Base-by-base conservation (phyloP, 2,888 invertebrate genomes). In the Lasioglossum villosulum region DNA sequence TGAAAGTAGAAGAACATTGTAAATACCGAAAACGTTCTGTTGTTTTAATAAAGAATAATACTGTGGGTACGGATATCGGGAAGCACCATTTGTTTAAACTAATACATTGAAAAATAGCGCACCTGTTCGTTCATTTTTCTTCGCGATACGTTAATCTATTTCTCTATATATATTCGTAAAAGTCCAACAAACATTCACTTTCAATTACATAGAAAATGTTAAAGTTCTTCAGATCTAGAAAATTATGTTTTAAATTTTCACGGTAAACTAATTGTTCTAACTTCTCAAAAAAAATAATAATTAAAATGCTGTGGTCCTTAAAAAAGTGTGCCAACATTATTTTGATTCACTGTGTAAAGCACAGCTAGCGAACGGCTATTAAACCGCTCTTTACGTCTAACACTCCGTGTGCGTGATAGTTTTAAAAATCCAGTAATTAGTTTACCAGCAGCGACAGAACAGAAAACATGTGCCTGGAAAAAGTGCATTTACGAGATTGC, bases 401-500 rank as follows among this genome's bases (percentile, higher is more conserved):
- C 30, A 10, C 30, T 6, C 59, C 27, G 59, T 14, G 59, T 14
- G 30, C 63, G 16, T 37, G 34, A 34, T 34, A 37, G 66, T 68
- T 34, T 68, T 68, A 34, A 16, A 37, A 37, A 68, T 34, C 4
- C 66, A 10, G 66, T 68, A 34, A 68, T 68, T 68, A 68, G 66
- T 68, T 23, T 68, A 68, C 66, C 66, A 37, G 66, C 34, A 10
- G 34, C 34, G 66, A 37, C 34, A 23, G 34, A 34, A 68, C 66
- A 37, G 34, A 34, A 34, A 68, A 68, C 66, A 23, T 68, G 34
- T 37, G 34, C 12, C 19, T 34, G 66, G 34, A 34, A 68, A 68
- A 68, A 68, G 66, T 68, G 66, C 34, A 34, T 68, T 68, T 68
- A 68, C 66, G 23, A 68, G 34, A 68, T 68, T 34, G 66, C 66